Evolutionary conservation across 1,140 invertebrate genomes (phyloP).

Genomic region (Lepidurus packardi): DNA sequence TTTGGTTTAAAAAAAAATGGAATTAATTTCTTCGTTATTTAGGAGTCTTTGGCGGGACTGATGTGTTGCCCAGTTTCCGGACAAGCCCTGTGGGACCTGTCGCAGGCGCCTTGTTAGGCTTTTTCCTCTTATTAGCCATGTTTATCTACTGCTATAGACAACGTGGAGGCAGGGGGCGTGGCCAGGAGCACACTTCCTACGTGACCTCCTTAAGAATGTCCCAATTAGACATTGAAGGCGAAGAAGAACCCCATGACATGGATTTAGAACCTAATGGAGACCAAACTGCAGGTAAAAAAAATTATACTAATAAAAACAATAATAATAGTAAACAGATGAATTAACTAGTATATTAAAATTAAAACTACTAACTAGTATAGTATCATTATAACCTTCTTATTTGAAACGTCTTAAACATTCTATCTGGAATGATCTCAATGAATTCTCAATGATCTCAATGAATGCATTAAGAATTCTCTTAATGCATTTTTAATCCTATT

Average conservation of each 20-base stretch:
- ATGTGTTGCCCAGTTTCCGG: slow-evolving; percentile 47
- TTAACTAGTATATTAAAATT: too few species aligned
- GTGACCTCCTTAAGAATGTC: slow-evolving; percentile 43
- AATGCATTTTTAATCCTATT: too few species aligned
- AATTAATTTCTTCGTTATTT: slow-evolving; percentile 22
- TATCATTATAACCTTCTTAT: too few species aligned
- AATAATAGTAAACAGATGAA: neutral
- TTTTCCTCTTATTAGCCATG: slow-evolving; percentile 56
- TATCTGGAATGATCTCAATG: too few species aligned
- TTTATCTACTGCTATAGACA: slow-evolving; percentile 58
- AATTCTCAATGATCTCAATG: too few species aligned
- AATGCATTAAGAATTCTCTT: too few species aligned
- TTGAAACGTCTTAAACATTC: too few species aligned
- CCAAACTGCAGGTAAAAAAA: slow-evolving; percentile 24
- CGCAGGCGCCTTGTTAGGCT: slow-evolving; percentile 57
- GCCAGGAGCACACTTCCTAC: slow-evolving; percentile 9
- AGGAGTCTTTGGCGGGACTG: slow-evolving; percentile 47
- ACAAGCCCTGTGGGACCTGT: slow-evolving; percentile 58
- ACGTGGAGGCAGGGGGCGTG: slow-evolving; percentile 44
- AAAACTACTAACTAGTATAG: too few species aligned
- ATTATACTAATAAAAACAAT: neutral
- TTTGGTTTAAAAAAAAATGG: neutral
- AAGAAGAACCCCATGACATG: slow-evolving; percentile 46
- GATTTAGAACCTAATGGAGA: slow-evolving; percentile 40
- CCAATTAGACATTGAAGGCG: slow-evolving; percentile 48